Evolutionary conservation across 2,888 invertebrate genomes (phyloP).

Genomic region (Metalampra italica): DNA sequence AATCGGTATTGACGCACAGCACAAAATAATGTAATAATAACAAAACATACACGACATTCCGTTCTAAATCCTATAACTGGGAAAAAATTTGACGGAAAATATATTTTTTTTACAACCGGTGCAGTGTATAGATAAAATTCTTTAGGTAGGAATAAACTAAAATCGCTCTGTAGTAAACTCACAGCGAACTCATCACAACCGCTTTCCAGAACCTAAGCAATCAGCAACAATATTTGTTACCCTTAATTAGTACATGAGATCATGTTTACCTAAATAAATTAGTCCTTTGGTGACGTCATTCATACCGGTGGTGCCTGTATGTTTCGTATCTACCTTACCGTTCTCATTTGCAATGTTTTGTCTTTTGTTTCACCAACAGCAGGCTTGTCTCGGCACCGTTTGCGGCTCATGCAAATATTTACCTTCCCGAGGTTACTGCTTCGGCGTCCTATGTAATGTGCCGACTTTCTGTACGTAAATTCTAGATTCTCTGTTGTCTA

Average conservation of each 20-base stretch:
- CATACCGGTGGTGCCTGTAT: constrained; percentile 7
- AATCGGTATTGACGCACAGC: constrained; percentile 26
- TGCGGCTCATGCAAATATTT: constrained; percentile 61
- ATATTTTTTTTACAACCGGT: too few species aligned
- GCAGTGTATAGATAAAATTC: too few species aligned
- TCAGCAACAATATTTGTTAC: not conserved
- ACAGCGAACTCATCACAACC: too few species aligned
- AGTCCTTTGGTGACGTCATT: constrained; percentile 19
- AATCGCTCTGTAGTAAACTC: too few species aligned
- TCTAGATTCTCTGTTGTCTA: not conserved
- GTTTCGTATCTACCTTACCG: not conserved
- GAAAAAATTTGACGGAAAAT: too few species aligned
- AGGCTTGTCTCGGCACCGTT: constrained; percentile 53
- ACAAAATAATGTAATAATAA: not conserved
- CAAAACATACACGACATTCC: not conserved
- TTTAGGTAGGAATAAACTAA: too few species aligned
- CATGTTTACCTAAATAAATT: not conserved
- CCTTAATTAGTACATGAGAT: not conserved
- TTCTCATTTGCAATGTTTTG: constrained; percentile 46
- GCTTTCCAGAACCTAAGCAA: not conserved
- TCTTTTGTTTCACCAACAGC: constrained; percentile 60
- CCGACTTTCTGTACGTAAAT: constrained; percentile 29
- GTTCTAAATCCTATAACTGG: too few species aligned
- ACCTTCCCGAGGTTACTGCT: constrained; percentile 48
- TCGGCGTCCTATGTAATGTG: constrained; percentile 51